Evolutionary conservation across 2,888 invertebrate genomes (phyloP), one percentile per base, ranked within the genome.

Genomic region (Beris chalybata): DNA sequence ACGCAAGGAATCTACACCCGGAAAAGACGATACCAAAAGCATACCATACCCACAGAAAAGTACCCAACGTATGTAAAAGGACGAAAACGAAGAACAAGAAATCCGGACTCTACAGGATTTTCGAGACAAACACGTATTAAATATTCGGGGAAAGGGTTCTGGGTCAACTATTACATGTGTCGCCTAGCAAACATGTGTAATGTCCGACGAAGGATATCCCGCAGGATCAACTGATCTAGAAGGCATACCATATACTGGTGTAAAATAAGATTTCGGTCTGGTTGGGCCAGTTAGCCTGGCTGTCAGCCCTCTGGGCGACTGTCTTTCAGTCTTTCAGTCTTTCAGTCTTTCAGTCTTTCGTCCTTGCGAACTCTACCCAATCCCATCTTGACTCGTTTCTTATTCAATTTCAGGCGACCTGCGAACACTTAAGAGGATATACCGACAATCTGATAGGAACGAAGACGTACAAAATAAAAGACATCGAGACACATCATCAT

Each of bases 11-110:
- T 66, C 61, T 55, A 56, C 55, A 65, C 65, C 57, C 47, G 55
- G 66, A 66, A 66, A 68, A 66, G 68, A 66, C 66, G 57, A 59
- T 66, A 68, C 66, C 68, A 58, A 68, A 68, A 61, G 61, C 61
- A 50, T 61, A 61, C 50, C 52, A 48, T 61, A 15, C 38, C 50
- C 38, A 50, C 22, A 50, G 22, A 32, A 50, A 61, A 61, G 38
- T 38, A 38, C 5, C 7, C 5, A 3, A 38, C 38, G 9, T 38
- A 38, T 61, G 52, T 61, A 50, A 50, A 52, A 61, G 38, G 61
- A 38, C 22, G 61, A 52, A 12, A 50, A 38, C 30, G 52, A 38
- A 11, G 4, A 47, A 13, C 38, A 15, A 32, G 43, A 61, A 61
- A 61, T 38, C 38, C 38, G 7, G 9, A 38, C 38, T 32, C 32